Evolutionary conservation across 2,113 vertebrate genomes (phyloP).

Genomic region (Phocoena sinus): DNA sequence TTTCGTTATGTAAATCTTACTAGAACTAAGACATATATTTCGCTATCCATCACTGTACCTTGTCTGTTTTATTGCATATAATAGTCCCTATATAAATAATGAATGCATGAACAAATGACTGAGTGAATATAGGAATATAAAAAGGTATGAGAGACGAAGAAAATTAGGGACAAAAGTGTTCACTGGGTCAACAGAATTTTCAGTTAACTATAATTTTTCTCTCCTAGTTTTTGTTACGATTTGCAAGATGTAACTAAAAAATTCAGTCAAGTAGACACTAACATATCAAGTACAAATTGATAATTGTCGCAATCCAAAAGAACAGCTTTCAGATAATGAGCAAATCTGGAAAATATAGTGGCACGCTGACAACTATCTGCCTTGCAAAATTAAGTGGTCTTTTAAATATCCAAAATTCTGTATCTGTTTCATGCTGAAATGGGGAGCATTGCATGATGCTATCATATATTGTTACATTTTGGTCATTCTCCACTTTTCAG

Average conservation of each 20-base stretch:
- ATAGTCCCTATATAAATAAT: not conserved
- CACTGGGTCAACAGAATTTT: not conserved
- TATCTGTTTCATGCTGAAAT: not conserved
- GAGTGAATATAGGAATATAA: not conserved
- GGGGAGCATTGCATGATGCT: not conserved
- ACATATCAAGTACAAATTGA: not conserved
- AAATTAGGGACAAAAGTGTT: not conserved
- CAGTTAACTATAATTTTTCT: not conserved
- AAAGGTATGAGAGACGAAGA: not conserved
- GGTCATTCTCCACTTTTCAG: not conserved
- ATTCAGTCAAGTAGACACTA: not conserved
- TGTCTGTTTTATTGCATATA: not conserved
- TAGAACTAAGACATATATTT: not conserved
- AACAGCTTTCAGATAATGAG: not conserved
- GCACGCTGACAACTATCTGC: not conserved
- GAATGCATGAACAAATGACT: not conserved
- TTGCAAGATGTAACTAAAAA: not conserved
- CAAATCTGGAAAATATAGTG: conserved; percentile 23
- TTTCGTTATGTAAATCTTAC: not conserved
- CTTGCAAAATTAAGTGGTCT: not conserved
- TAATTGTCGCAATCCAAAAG: not conserved
- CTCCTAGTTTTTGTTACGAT: not conserved
- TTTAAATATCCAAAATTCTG: conserved; percentile 11
- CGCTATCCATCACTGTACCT: not conserved
- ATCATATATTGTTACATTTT: not conserved